These are phyloP conservation scores for Proterorhinus semilunaris DNA, from an alignment of 2,113 vertebrate species.

Conservation along the genomic window DNA sequence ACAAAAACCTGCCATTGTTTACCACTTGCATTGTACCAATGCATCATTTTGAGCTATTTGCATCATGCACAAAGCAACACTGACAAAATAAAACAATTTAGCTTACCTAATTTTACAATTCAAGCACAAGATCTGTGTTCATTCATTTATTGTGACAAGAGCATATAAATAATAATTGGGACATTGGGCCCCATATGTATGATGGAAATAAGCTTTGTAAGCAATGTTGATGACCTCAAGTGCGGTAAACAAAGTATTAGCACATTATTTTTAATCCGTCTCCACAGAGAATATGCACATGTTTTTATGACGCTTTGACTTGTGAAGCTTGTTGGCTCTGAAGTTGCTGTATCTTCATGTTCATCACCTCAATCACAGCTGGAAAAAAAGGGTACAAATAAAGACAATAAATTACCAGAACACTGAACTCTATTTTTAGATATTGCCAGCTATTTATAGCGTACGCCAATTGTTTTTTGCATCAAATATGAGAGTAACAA, in stretches of 20 bases:
- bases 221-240: not conserved
- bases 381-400: constrained; percentile 29
- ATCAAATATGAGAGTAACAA: too few relatives aligned
- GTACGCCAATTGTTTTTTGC: too few relatives aligned
- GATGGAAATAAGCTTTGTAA: not conserved
- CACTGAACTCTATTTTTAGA: not conserved
- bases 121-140: not conserved
- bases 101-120: not conserved
- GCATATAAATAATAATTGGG: constrained; percentile 2
- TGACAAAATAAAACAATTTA: too few relatives aligned
- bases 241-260: not conserved
- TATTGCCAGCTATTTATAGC: too few relatives aligned
- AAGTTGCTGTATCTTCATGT: constrained; percentile 90
- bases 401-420: not conserved
- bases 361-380: constrained; percentile 93
- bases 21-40: too few relatives aligned
- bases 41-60: too few relatives aligned
- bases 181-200: not conserved
- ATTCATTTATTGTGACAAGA: constrained; percentile 8
- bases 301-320: constrained; percentile 77
- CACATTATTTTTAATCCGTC: constrained; percentile 24
- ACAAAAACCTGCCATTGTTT: too few relatives aligned
- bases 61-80: too few relatives aligned
- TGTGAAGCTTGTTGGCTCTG: constrained; percentile 82
- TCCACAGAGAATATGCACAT: not conserved